Evolutionary conservation across 2,888 invertebrate species (phyloP), one percentile per base, ranked within the genome.

Genomic region (Coronaproctus castanopsis): DNA sequence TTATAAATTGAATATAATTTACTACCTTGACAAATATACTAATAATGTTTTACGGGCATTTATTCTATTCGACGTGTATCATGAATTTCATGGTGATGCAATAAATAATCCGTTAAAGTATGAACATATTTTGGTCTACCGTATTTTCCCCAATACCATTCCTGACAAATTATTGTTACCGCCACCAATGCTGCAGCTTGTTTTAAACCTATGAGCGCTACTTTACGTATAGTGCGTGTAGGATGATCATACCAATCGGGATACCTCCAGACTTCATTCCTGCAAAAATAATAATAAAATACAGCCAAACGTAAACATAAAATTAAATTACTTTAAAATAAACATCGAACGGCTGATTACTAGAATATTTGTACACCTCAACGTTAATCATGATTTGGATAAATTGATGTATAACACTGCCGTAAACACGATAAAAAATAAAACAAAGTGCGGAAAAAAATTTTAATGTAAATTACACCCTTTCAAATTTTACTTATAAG

Each of bases 191-290:
- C 2, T 1, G 50, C 48, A 22, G n/a, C 56, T n/a, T 48, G 22
- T 19, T 56, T 50, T 1, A 56, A 3, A n/a, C 50, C 50, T 23
- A 2, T 56, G 2, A 10, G 1, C 5, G 2, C 2, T 3, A 8
- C 21, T 2, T 21, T 48, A 1, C 1, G 23, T 20, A 50, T 3
- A 18, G 2, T 19, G 48, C 19, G 48, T n/a, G 14, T 3, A 21
- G n/a, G 48, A 36, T 8, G 1, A 1, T 54, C 23, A 1, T 1
- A 19, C 8, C 5, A 56, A 1, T 73, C 73, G 66, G 83, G 73
- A 68, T 79, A 88, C 23, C 85, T 76, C 90, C 90, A 90, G 0
- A 83, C 86, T 72, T 89, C 84, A 71, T 90, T 91, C 68, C 84
- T 83, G 67, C 2, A 72, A 67, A 58, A 62, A 61, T 53, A 61